Base-by-base conservation (phyloP, 2,113 vertebrate genomes). In the Uria lomvia region DNA sequence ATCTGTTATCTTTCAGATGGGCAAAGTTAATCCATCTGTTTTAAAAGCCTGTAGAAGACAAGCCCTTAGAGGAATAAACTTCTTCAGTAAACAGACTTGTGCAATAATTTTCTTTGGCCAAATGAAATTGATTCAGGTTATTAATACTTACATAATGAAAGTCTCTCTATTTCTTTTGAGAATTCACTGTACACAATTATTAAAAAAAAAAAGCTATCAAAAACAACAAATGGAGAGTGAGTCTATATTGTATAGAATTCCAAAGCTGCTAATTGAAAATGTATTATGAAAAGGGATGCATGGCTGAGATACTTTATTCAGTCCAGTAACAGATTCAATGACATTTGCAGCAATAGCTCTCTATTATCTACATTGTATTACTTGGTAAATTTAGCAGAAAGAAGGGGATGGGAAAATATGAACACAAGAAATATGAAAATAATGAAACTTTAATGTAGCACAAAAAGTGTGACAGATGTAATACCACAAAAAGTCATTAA, bases 301-400 rank as follows among this genome's bases (percentile, higher is more conserved):
- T 95, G 93, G 94, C 75, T 96, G 88, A 97, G 82, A 85, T 68
- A 84, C 45, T 97, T 96, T 96, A 96, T 97, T 97, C 97, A 95
- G 96, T 97, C 80, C 94, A 94, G 95, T 97, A 97, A 96, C 91
- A 96, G 86, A 97, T 95, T 95, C 92, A 40, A 88, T 97, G 97
- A 97, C 96, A 97, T 98, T 98, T 98, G 67, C 96, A 97, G 96
- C 97, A 97, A 96, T 84, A 97, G 94, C 86, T 97, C 93, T 97
- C 92, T 97, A 97, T 98, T 98, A 98, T 98, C 94, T 83, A 94
- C 90, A 97, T 98, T 97, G 92, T 98, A 97, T 98, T 98, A 97
- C 98, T 98, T 97, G 97, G 96, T 98, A 98, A 98, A 98, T 98
- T 98, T 98, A 98, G 97, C 98, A 98, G 97, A 98, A 98, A 98